Evolutionary conservation across 2,113 vertebrate species (phyloP).

Genomic region (Oryzias woworae): DNA sequence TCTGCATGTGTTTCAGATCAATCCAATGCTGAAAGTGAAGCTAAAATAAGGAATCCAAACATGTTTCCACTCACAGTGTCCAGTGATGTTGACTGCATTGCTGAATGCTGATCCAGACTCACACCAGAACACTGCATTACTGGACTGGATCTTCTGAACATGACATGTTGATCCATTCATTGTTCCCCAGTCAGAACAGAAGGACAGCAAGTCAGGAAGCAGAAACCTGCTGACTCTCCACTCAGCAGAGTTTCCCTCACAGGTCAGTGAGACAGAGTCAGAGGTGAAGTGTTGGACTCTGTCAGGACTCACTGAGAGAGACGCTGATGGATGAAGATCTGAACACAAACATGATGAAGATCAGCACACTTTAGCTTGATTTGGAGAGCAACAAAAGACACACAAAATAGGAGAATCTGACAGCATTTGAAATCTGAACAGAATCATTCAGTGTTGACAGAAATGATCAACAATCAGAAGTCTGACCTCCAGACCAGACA

Average conservation of each 20-base stretch:
- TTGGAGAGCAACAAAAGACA: too few relatives aligned
- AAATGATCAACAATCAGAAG: background rate
- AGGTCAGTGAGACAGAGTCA: slow-evolving; percentile 30
- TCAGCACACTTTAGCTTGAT: too few relatives aligned
- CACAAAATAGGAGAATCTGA: too few relatives aligned
- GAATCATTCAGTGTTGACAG: background rate
- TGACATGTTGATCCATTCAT: slow-evolving; percentile 13
- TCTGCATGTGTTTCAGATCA: background rate
- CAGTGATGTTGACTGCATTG: slow-evolving; percentile 47
- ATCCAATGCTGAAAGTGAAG: background rate
- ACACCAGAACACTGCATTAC: slow-evolving; percentile 43
- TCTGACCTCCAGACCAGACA: slow-evolving; percentile 50
- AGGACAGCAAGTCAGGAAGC: rapidly evolving
- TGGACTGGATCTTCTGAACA: rapidly evolving
- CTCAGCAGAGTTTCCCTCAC: slow-evolving; percentile 30
- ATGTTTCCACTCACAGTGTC: background rate
- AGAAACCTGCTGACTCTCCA: slow-evolving; percentile 13
- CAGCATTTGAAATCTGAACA: too few relatives aligned
- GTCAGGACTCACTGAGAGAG: slow-evolving; percentile 36
- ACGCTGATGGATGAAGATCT: slow-evolving; percentile 10
- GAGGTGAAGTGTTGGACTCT: slow-evolving; percentile 32
- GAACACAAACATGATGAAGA: background rate
- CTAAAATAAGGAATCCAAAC: background rate
- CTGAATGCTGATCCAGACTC: slow-evolving; percentile 48
- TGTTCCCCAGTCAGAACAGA: rapidly evolving